A percentile compares a stretch with the other conserved stretches of the same genome.
phyloP scores from a whole-genome alignment of 92 coral and sea anemone species.

The Plumapathes pennacea region DNA sequence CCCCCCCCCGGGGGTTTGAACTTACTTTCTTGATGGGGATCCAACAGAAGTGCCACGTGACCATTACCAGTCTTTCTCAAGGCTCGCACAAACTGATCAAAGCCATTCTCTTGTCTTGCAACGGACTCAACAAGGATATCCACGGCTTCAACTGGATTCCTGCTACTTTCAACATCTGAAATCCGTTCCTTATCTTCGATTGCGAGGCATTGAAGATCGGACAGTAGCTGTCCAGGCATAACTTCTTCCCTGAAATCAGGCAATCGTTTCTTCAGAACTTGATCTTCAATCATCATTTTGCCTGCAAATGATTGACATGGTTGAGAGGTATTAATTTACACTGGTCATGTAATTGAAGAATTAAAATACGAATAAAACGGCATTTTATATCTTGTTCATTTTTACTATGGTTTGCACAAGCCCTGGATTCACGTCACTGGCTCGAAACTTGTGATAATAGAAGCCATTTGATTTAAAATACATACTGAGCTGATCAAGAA shows the following conservation, averaged over 20 bases:
- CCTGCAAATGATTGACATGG: too few species aligned
- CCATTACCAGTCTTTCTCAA: conserved; percentile 1
- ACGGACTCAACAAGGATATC: conserved; percentile 7
- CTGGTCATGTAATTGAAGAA: too few species aligned
- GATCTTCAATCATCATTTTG: conserved; percentile 1
- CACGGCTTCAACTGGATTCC: conserved; percentile 5
- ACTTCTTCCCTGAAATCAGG: conserved; percentile 20
- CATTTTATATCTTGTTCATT: too few species aligned
- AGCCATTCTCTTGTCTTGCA: conserved; percentile 6
- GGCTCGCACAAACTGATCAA: conserved; percentile 29
- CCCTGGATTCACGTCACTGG: too few species aligned
- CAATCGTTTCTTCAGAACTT: conserved; percentile 4
- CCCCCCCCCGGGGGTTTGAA: too few species aligned
- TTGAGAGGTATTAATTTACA: too few species aligned
- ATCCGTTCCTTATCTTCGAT: conserved; percentile 8
- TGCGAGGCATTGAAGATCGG: background rate
- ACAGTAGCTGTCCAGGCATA: background rate
- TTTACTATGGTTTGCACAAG: too few species aligned
- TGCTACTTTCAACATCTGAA: background rate
- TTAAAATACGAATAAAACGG: too few species aligned
- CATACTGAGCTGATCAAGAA: too few species aligned
- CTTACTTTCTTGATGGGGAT: conserved; percentile 5
- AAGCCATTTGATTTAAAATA: too few species aligned
- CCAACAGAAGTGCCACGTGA: conserved; percentile 24
- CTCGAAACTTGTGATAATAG: too few species aligned